A percentile compares a stretch with the other conserved stretches of the same genome.
Evolutionary conservation across 2,797 vertebrate genomes (phyloP).

Genomic region (Coregonus suidteri): DNA sequence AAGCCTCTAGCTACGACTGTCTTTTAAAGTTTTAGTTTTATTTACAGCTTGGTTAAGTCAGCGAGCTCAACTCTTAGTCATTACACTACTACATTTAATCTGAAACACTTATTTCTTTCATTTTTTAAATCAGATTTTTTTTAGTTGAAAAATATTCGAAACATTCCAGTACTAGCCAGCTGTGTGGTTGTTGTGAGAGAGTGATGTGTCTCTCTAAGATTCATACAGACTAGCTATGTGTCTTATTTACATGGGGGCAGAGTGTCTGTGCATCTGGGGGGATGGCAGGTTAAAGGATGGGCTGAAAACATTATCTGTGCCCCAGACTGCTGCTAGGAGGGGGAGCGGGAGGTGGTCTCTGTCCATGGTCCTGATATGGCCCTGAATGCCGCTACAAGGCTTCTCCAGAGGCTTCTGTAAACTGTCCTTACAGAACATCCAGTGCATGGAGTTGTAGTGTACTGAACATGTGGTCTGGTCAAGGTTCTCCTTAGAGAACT

Average conservation of each 20-base stretch:
- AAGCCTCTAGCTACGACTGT: conserved; percentile 48
- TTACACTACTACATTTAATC: conserved; percentile 47
- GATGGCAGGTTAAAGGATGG: conserved; percentile 23
- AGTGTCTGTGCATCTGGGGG: conserved; percentile 17
- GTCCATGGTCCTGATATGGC: conserved; percentile 11
- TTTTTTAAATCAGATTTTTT: conserved; percentile 28
- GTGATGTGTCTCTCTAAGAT: background rate
- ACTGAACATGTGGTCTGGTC: background rate
- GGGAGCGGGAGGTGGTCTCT: background rate
- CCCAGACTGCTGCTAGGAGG: background rate
- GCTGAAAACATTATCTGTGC: conserved; percentile 20
- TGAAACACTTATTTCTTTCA: conserved; percentile 12
- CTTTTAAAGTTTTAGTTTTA: conserved; percentile 39
- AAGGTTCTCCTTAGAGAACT: background rate
- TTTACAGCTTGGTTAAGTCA: conserved; percentile 58
- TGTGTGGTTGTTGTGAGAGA: conserved; percentile 34
- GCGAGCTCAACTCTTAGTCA: conserved; percentile 39
- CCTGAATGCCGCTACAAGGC: background rate
- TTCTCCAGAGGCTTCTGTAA: background rate
- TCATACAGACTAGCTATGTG: conserved; percentile 39
- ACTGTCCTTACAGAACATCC: background rate
- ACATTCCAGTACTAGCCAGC: conserved; percentile 57
- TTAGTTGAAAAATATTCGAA: conserved; percentile 60
- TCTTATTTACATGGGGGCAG: conserved; percentile 48
- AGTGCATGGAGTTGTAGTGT: background rate